A percentile compares a stretch with the other conserved stretches of the same genome.
Evolutionary conservation across 2,797 vertebrate genomes (phyloP).

Genomic region (Poecilia velifera): DNA sequence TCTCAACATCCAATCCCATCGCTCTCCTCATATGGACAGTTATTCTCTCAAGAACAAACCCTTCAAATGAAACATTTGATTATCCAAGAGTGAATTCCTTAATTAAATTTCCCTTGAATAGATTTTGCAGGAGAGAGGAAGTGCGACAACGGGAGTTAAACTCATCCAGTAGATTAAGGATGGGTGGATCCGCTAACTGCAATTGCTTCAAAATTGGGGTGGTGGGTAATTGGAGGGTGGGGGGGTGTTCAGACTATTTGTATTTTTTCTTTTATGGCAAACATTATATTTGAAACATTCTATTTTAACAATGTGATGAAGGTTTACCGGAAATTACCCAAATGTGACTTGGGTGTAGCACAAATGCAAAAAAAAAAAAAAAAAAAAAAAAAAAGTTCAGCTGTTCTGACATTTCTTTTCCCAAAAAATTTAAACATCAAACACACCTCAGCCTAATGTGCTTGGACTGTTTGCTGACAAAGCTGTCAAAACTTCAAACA

Average conservation of each 20-base stretch:
- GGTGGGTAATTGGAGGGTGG: not conserved
- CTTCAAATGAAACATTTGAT: constrained; percentile 68
- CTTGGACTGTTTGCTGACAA: constrained; percentile 77
- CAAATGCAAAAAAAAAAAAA: constrained; percentile 37
- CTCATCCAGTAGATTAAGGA: constrained; percentile 70
- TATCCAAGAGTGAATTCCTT: constrained; percentile 67
- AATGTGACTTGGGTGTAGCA: constrained; percentile 50
- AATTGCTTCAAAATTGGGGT: constrained; percentile 55
- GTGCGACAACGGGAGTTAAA: constrained; percentile 61
- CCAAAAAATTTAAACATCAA: constrained; percentile 69
- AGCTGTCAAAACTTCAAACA: constrained; percentile 82
- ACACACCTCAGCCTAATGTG: constrained; percentile 72
- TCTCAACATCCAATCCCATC: constrained; percentile 30
- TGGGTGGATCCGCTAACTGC: constrained; percentile 77
- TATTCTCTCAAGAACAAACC: constrained; percentile 50
- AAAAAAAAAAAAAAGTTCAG: constrained; percentile 42
- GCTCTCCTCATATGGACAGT: constrained; percentile 40
- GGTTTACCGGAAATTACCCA: constrained; percentile 52
- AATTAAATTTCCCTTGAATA: constrained; percentile 76
- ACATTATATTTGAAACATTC: constrained; percentile 57
- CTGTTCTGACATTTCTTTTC: constrained; percentile 64
- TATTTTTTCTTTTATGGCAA: constrained; percentile 28
- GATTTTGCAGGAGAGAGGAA: constrained; percentile 69
- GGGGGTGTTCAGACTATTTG: constrained; percentile 1
- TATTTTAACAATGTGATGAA: constrained; percentile 45